Conservation (phyloP, 2,888 invertebrate genomes). For the Epistrophe eligans region DNA sequence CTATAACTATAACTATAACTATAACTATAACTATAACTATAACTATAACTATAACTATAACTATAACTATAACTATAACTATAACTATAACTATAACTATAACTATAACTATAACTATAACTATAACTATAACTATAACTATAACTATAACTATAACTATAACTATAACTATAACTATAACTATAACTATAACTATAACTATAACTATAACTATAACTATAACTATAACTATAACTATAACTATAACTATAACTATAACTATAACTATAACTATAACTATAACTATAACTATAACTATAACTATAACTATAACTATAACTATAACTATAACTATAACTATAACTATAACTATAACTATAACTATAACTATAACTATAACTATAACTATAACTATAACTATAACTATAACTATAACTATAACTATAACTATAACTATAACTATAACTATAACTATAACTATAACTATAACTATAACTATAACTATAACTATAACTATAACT, state of each 20-base stretch:
- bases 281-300: background rate
- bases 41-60: background rate
- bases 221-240: background rate
- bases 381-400: background rate
- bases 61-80: background rate
- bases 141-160: background rate
- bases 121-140: background rate
- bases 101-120: background rate
- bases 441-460: background rate
- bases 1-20: background rate
- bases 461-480: background rate
- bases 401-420: background rate
- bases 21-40: background rate
- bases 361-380: background rate
- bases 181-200: background rate
- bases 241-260: background rate
- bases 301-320: background rate
- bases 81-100: background rate
- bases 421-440: background rate
- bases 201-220: background rate
- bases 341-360: background rate
- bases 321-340: background rate
- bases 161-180: background rate
- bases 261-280: background rate
- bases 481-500: background rate